Conservation (phyloP, 2,797 vertebrate genomes). For the Crypturellus tataupa region DNA sequence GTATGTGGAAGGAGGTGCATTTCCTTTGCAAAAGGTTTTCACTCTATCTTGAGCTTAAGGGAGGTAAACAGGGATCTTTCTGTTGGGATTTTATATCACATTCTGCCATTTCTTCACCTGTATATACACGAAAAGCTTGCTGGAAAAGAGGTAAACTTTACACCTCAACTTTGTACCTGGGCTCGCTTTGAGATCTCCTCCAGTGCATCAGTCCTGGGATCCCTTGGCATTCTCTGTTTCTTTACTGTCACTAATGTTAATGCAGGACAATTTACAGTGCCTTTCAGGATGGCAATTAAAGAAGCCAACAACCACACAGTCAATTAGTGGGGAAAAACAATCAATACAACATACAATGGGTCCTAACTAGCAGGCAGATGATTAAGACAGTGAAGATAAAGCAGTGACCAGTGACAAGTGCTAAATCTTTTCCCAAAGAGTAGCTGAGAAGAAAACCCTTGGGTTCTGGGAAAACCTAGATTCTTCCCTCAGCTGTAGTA, state of each 20-base stretch:
- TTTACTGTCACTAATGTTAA: slow-evolving; percentile 38
- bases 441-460: not conserved
- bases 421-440: slow-evolving; percentile 20
- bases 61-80: not conserved
- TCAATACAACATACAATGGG: slow-evolving; percentile 69
- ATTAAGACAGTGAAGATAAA: slow-evolving; percentile 70
- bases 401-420: slow-evolving; percentile 54
- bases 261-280: slow-evolving; percentile 41
- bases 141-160: not conserved
- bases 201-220: not conserved
- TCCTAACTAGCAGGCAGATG: slow-evolving; percentile 53
- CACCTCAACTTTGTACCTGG: not conserved
- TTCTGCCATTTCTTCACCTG: not conserved
- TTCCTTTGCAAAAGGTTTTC: not conserved
- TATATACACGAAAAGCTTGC: not conserved
- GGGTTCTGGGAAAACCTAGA: not conserved
- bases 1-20: not conserved
- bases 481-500: not conserved
- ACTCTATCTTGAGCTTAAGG: not conserved
- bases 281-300: slow-evolving; percentile 69
- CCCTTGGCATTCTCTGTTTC: not conserved
- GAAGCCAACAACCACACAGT: slow-evolving; percentile 46
- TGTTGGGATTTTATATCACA: not conserved
- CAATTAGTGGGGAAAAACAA: slow-evolving; percentile 67
- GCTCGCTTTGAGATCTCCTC: not conserved